phyloP scores from a whole-genome alignment of 2,113 vertebrate genomes.

The Pteropus alecto region DNA sequence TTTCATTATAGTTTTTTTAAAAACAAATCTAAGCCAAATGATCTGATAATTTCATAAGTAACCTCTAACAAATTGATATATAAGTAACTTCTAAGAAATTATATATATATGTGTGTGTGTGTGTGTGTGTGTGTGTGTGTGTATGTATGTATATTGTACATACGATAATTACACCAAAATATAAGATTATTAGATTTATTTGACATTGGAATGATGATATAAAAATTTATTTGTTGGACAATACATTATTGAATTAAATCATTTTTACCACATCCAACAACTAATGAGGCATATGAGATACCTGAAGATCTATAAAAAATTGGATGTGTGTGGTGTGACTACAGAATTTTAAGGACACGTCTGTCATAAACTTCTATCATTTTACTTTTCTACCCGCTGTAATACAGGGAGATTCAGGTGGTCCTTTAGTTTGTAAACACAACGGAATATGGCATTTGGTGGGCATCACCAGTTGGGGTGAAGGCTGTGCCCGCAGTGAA shows the following conservation, averaged over 20 bases:
- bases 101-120: not conserved
- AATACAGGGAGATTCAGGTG: slow-evolving; percentile 86
- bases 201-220: not conserved
- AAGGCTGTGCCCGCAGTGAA: slow-evolving; percentile 81
- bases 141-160: not conserved
- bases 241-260: not conserved
- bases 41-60: not conserved
- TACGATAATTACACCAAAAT: not conserved
- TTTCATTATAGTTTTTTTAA: not conserved
- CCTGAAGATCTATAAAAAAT: not conserved
- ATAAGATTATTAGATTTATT: not conserved
- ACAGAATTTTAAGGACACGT: not conserved
- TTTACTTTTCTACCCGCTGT: slow-evolving; percentile 20
- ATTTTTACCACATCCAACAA: not conserved
- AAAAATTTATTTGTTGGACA: not conserved
- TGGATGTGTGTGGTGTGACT: not conserved
- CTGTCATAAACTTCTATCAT: not conserved
- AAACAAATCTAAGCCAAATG: not conserved
- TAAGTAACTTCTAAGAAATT: not conserved
- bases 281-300: not conserved
- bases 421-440: slow-evolving; percentile 81
- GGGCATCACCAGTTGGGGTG: slow-evolving; percentile 87
- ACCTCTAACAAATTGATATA: not conserved
- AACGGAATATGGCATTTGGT: slow-evolving; percentile 82
- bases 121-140: no score